These are phyloP conservation scores for Sebastes nivosus DNA, from an alignment of 2,797 vertebrate species.

Conservation along the genomic window DNA sequence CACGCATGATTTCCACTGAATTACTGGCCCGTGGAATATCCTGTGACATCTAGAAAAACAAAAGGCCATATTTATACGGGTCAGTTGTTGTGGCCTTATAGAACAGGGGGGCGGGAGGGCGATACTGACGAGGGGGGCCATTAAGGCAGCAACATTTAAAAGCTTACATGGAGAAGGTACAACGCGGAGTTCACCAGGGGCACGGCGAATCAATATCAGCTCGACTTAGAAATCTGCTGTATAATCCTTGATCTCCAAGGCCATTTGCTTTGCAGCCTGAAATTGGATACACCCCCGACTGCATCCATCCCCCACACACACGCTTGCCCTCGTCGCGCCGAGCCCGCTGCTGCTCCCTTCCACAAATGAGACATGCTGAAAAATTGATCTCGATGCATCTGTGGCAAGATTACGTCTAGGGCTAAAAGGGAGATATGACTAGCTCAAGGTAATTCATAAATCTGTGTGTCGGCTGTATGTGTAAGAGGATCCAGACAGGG, in stretches of 20 bases:
- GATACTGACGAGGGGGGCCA: constrained; percentile 17
- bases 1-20: not conserved
- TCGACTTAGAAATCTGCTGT: constrained; percentile 76
- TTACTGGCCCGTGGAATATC: constrained; percentile 1
- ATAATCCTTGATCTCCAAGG: constrained; percentile 81
- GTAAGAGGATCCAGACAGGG: constrained; percentile 35
- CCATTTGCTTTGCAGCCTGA: constrained; percentile 77
- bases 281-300: constrained; percentile 75
- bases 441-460: constrained; percentile 73
- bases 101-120: constrained; percentile 18
- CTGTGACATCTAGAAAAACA: constrained; percentile 34
- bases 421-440: constrained; percentile 65
- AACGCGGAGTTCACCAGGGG: constrained; percentile 68
- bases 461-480: constrained; percentile 34
- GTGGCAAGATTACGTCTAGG: constrained; percentile 64
- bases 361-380: constrained; percentile 77
- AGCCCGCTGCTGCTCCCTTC: constrained; percentile 46
- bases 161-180: constrained; percentile 70
- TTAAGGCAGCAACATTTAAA: constrained; percentile 69
- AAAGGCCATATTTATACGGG: constrained; percentile 51
- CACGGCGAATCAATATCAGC: constrained; percentile 75
- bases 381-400: constrained; percentile 77
- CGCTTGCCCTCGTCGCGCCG: not conserved
- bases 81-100: constrained; percentile 44
- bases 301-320: not conserved